A percentile compares a stretch with the other conserved stretches of the same genome.
phyloP scores from a whole-genome alignment of 2,888 invertebrate species.

The Meteorus colon region DNA sequence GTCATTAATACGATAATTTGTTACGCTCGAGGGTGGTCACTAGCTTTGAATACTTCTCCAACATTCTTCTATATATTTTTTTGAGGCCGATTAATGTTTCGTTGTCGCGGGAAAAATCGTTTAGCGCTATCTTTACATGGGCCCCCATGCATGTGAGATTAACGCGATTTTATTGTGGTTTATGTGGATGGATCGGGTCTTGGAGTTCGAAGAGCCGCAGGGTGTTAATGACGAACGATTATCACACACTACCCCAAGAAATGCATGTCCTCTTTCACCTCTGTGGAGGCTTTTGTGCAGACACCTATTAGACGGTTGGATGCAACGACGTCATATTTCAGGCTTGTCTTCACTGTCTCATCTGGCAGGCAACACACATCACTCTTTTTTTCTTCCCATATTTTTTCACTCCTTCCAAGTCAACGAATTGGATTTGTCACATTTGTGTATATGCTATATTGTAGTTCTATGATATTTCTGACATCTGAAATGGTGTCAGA shows the following conservation, averaged over 20 bases:
- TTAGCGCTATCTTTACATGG: slow-evolving; percentile 1
- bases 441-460: slow-evolving; percentile 15
- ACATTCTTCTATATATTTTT: neutral
- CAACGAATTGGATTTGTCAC: slow-evolving; percentile 40
- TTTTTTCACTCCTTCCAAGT: slow-evolving; percentile 10
- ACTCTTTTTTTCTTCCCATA: slow-evolving; percentile 26
- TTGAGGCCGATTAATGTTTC: slow-evolving; percentile 55
- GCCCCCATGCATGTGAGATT: slow-evolving; percentile 9
- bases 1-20: slow-evolving; percentile 56
- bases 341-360: slow-evolving; percentile 33
- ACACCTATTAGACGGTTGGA: slow-evolving; percentile 55
- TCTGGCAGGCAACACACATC: slow-evolving; percentile 10
- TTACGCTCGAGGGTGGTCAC: slow-evolving; percentile 63
- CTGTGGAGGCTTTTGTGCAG: slow-evolving; percentile 42
- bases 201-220: slow-evolving; percentile 43
- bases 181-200: slow-evolving; percentile 9
- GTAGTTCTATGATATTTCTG: slow-evolving; percentile 2
- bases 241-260: slow-evolving; percentile 47
- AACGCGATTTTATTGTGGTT: slow-evolving; percentile 37
- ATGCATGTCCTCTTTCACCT: slow-evolving; percentile 43
- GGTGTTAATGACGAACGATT: slow-evolving; percentile 64
- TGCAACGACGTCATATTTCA: slow-evolving; percentile 55
- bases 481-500: slow-evolving; percentile 23
- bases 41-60: neutral
- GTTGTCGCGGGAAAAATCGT: slow-evolving; percentile 52